A percentile compares a stretch with the other conserved stretches of the same genome.
Evolutionary conservation across 2,797 vertebrate genomes (phyloP).

Genomic region (Notamacropus eugenii): DNA sequence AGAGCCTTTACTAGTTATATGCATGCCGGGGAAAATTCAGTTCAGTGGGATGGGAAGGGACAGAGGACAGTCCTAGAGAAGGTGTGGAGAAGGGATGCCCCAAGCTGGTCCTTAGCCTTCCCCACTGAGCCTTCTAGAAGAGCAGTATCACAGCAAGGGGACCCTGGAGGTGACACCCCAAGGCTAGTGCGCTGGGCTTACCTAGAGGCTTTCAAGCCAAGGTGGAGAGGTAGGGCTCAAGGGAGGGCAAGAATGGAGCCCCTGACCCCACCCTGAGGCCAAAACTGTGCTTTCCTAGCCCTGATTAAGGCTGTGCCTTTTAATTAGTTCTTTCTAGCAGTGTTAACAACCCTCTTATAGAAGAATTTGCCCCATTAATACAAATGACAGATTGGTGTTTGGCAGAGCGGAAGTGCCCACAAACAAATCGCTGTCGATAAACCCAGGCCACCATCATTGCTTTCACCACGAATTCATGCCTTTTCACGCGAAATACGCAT

Average conservation of each 20-base stretch:
- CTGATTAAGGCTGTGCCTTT: neutral
- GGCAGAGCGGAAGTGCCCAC: constrained; percentile 12
- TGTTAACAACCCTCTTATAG: constrained; percentile 19
- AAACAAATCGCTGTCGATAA: neutral
- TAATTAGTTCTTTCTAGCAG: constrained; percentile 26
- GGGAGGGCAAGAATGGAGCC: neutral
- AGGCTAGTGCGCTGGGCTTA: no score
- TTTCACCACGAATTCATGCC: neutral
- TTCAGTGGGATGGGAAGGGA: no score
- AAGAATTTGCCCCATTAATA: constrained; percentile 10
- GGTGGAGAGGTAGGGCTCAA: neutral
- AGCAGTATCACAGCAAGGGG: neutral
- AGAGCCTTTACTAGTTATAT: no score
- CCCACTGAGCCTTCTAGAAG: neutral
- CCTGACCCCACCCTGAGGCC: neutral
- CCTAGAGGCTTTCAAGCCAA: neutral
- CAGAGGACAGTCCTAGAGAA: neutral
- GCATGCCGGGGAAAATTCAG: no score
- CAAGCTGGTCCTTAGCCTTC: neutral
- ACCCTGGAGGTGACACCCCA: neutral
- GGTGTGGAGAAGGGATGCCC: neutral
- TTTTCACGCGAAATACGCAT: neutral
- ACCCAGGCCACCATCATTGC: neutral
- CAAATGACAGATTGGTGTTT: neutral
- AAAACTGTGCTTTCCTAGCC: neutral